phyloP scores from a whole-genome alignment of 2,113 vertebrate genomes.

The Egretta garzetta region DNA sequence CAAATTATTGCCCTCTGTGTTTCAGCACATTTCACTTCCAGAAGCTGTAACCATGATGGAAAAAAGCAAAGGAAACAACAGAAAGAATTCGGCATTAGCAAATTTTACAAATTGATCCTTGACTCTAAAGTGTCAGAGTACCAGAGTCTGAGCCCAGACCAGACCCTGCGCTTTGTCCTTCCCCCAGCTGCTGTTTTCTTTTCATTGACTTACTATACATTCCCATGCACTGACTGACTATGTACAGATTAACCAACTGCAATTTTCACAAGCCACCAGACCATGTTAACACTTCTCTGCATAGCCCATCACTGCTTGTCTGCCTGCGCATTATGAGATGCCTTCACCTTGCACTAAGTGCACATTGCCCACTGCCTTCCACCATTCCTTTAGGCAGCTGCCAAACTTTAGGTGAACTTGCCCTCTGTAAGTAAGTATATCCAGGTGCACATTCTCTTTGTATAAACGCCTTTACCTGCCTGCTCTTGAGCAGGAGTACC shows the following conservation, averaged over 20 bases:
- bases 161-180: neutral
- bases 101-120: neutral
- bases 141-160: neutral
- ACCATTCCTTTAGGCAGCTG: neutral
- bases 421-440: neutral
- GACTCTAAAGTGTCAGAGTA: neutral
- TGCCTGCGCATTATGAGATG: neutral
- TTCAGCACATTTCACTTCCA: neutral
- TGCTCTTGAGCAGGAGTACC: neutral
- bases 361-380: neutral
- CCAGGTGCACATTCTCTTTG: neutral
- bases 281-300: neutral
- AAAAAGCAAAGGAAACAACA: neutral
- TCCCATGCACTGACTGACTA: neutral
- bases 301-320: no score
- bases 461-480: neutral
- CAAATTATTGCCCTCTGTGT: neutral
- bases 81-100: neutral
- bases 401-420: neutral
- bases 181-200: neutral
- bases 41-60: neutral
- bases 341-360: neutral
- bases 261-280: neutral
- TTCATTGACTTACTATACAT: neutral
- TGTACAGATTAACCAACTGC: fast-evolving